A percentile compares a stretch with the other conserved stretches of the same genome.
These are phyloP conservation scores for Amphilophus citrinellus DNA, from an alignment of 2,113 vertebrate species.

Conservation along the genomic window DNA sequence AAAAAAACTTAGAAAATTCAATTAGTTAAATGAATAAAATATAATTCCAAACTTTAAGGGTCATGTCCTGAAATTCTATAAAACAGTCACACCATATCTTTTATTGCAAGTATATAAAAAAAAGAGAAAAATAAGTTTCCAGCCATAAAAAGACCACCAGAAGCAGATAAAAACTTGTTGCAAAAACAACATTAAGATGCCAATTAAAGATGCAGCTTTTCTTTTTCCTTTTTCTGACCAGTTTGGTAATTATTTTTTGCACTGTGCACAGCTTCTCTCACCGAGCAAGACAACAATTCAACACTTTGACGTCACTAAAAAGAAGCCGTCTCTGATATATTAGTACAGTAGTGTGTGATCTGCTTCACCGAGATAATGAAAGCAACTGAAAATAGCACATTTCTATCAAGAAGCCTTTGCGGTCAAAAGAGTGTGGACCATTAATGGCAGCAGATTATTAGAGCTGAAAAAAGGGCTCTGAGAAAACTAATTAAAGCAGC, in stretches of 20 bases:
- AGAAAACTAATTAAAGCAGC: conserved; percentile 25
- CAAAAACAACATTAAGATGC: not conserved
- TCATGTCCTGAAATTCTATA: not conserved
- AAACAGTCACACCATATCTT: not conserved
- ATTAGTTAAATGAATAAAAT: not conserved
- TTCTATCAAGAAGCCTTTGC: conserved; percentile 26
- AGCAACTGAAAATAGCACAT: conserved; percentile 18
- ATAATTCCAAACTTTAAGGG: not conserved
- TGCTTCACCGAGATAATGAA: conserved; percentile 17
- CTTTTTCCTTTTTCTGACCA: not conserved
- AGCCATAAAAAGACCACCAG: not conserved
- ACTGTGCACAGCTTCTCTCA: not conserved
- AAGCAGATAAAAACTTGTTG: not conserved
- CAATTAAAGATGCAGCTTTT: not conserved
- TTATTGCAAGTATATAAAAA: not conserved
- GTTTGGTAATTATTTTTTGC: not conserved
- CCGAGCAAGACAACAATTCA: not conserved
- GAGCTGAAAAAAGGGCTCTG: not conserved
- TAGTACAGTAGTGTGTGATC: not conserved
- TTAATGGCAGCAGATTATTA: conserved; percentile 3
- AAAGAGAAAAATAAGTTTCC: not conserved
- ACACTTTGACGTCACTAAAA: not conserved
- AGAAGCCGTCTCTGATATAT: not conserved
- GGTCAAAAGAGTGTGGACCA: not conserved
- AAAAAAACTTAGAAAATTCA: not conserved